A percentile compares a stretch with the other conserved stretches of the same genome.
Evolutionary conservation across 2,888 invertebrate species (phyloP).

Genomic region (Mesoligia furuncula): DNA sequence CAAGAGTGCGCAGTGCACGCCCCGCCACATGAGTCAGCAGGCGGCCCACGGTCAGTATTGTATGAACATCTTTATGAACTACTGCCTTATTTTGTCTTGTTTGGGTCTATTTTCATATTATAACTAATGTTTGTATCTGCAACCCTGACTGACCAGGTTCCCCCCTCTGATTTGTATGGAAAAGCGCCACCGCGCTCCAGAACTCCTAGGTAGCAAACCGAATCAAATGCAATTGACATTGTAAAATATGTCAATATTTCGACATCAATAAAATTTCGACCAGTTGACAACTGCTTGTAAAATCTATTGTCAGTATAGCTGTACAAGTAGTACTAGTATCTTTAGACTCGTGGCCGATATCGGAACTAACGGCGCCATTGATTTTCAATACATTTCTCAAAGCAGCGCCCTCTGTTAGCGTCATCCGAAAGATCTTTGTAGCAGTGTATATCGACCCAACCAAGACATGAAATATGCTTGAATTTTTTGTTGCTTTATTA

Average conservation of each 20-base stretch:
- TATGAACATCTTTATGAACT: slow-evolving; percentile 38
- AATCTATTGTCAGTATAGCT: not conserved
- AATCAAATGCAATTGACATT: not conserved
- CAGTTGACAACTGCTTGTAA: not conserved
- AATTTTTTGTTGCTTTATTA: slow-evolving; percentile 29
- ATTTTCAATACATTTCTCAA: not conserved
- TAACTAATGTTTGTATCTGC: not conserved
- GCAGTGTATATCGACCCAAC: slow-evolving; percentile 17
- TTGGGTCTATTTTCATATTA: slow-evolving; percentile 33
- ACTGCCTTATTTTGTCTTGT: slow-evolving; percentile 24
- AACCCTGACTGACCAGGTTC: not conserved
- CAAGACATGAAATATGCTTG: slow-evolving; percentile 38
- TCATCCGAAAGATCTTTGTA: not conserved
- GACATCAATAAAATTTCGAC: not conserved
- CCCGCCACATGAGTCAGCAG: slow-evolving; percentile 80
- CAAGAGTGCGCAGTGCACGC: slow-evolving; percentile 76
- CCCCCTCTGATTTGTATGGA: not conserved
- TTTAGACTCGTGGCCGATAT: not conserved
- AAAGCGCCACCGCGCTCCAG: not conserved
- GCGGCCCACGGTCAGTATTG: slow-evolving; percentile 75
- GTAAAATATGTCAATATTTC: not conserved
- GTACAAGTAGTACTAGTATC: not conserved
- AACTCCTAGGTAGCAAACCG: not conserved
- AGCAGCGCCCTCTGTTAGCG: not conserved
- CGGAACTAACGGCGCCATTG: not conserved